Evolutionary conservation across 1,140 invertebrate genomes (phyloP).

Genomic region (Drosophila auraria): DNA sequence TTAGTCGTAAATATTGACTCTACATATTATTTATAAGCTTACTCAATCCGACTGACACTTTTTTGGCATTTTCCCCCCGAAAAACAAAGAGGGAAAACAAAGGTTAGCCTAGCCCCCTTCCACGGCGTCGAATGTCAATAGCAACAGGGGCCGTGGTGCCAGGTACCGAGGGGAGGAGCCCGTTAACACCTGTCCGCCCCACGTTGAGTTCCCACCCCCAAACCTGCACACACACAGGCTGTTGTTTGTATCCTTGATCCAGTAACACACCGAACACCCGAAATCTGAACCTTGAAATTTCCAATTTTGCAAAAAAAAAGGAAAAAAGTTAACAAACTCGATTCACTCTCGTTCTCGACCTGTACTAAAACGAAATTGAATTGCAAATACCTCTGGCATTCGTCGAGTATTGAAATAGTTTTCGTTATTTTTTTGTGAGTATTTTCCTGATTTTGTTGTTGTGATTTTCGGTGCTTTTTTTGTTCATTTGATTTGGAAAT

Average conservation of each 20-base stretch:
- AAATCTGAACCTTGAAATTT: slow-evolving; percentile 43
- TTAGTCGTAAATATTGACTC: slow-evolving; percentile 12
- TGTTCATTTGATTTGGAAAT: slow-evolving; percentile 27
- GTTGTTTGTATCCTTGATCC: slow-evolving; percentile 35
- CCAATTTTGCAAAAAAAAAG: slow-evolving; percentile 28
- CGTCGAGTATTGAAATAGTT: slow-evolving; percentile 42
- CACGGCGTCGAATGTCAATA: slow-evolving; percentile 18
- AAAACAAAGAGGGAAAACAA: slow-evolving; percentile 20
- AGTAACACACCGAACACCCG: slow-evolving; percentile 32
- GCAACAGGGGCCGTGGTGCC: slow-evolving; percentile 33
- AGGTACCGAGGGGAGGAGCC: slow-evolving; percentile 16
- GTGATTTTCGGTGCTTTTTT: not conserved
- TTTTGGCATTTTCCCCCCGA: slow-evolving; percentile 5
- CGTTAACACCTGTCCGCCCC: slow-evolving; percentile 36
- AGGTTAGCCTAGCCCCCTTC: not conserved
- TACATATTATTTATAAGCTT: slow-evolving; percentile 27
- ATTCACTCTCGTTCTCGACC: slow-evolving; percentile 32
- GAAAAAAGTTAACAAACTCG: slow-evolving; percentile 29
- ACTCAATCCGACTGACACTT: slow-evolving; percentile 27
- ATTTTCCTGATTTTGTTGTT: not conserved
- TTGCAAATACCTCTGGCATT: slow-evolving; percentile 26
- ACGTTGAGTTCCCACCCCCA: slow-evolving; percentile 3
- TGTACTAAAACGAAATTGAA: slow-evolving; percentile 35
- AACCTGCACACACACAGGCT: not conserved
- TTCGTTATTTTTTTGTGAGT: slow-evolving; percentile 11